Base-by-base conservation (phyloP, 2,888 invertebrate genomes). In the Philereme vetulata region DNA sequence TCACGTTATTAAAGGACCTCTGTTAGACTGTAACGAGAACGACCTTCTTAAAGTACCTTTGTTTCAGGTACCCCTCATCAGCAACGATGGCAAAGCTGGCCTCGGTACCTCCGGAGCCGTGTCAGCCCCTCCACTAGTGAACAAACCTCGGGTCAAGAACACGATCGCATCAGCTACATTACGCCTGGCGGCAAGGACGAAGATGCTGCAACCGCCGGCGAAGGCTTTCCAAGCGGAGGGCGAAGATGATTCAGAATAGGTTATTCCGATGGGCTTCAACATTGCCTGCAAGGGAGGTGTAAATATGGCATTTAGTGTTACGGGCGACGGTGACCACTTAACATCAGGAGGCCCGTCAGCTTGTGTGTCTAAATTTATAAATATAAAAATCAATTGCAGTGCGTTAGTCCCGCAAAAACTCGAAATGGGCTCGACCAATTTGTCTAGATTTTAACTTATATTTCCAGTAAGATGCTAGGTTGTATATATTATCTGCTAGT, bases 51-150 rank as follows among this genome's bases (percentile, higher is more conserved):
- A 38, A 38, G 21, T 21, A 21, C 21, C 21, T 21, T 82, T 81
- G 77, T 80, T 85, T 5, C 85, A 95, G 95, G 93, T 95, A 63
- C 93, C 93, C 32, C 78, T 95, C 9, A 79, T 93, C 45, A 92
- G 92, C 62, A 95, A 95, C 77, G 93, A 93, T 56, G 94, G 93
- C 42, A 95, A 93, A 70, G 88, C 93, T 0, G 95, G 95, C 0
- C 83, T 95, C 5, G 95, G 95, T 3, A 90, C 90, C 1, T 77
- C 79, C 0, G 89, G 84, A 3, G 70, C 75, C 1, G 76, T 86
- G 4, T 64, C 77, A 0, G 68, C 75, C 1, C 74, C 72, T 0
- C 65, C 75, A 0, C 68, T 62, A 36, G 46, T 54, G 3, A 63
- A 72, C 4, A 65, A 61, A 3, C 70, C 72, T 4, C 61, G 70